Evolutionary conservation across 2,888 invertebrate species (phyloP), one percentile per base, ranked within the genome.

Genomic region (Diaphora mendica): DNA sequence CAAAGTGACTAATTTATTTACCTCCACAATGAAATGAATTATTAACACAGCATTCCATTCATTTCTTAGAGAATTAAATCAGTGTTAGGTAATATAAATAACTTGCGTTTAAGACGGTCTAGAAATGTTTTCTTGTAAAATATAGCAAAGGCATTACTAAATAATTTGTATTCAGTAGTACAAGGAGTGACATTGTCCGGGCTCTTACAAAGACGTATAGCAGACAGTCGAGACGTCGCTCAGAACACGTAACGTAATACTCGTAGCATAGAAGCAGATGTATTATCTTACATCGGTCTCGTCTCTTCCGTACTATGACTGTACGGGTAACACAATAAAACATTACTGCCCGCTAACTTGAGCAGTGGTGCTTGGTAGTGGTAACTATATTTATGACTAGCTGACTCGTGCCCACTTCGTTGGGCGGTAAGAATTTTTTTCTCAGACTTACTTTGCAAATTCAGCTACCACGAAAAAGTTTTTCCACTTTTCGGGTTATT

Each of bases 231-330:
- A 64, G 73, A 71, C 70, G 33, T 73, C 76, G 72, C 81, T 85
- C 77, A 75, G 72, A 59, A 91, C 80, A 87, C 89, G 68, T 77
- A 77, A 91, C 92, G 91, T 91, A 87, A 75, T 80, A 79, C 76
- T 75, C 2, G 2, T 3, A 33, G 4, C 4, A 78, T 80, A 84
- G 84, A 82, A 88, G 80, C 84, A 86, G 83, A 84, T 87, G 85
- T 89, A 89, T 88, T 88, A 88, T 88, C 89, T 89, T 88, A 89
- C 87, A 88, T 87, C 83, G 84, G 80, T 82, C 82, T 77, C 79
- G 48, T 48, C 20, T 48, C 48, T 48, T 48, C 20, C 20, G 7
- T 48, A 48, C 48, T 48, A 48, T 20, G 4, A 48, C 48, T 48
- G 48, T 48, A 48, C 48, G 48, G 20, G 20, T 20, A 20, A 48